Base-by-base conservation (phyloP, 2,113 vertebrate species). In the Labrus mixtus region DNA sequence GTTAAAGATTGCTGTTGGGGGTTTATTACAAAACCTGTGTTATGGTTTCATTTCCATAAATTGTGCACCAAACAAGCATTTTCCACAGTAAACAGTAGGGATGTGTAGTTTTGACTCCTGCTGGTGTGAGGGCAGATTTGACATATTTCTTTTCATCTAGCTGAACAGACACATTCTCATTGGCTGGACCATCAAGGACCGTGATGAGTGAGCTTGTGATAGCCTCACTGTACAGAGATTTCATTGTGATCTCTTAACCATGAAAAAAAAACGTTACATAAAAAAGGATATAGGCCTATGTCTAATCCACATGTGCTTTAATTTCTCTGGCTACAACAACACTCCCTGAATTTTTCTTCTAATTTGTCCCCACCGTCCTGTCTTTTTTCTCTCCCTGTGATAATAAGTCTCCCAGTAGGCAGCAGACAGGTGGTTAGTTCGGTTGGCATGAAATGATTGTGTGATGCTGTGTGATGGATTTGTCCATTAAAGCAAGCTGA, bases 111-210 rank as follows among this genome's bases (percentile, higher is more conserved):
- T 83, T 79, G 73, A 84, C 74, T 54, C 57, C 43, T 23, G 68
- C 58, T 65, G 59, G 77, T 54, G 39, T 29, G 19, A 70, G 66
- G 19, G n/a, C 70, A 87, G 84, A 90, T 89, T 84, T 85, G 53
- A 83, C 48, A 8, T 90, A 88, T 91, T 89, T 36, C 81, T 79
- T 90, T 82, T 88, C 89, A 90, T 89, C 83, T 86, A 84, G 60
- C 61, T 66, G 61, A 61, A 50, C 56, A 81, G 53, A 77, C 63
- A 82, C 4, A 33, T 33, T 33, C 29, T 33, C 29, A 33, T 6
- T 33, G 29, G 29, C 29, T 33, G 29, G 4, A 33, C 29, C 29
- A 6, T 33, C 29, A 33, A 33, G 29, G 6, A 6, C 4, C 29
- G 25, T 25, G 25, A 25, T 25, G 6, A 33, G 29, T 33, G 29